Evolutionary conservation across 1,140 invertebrate species (phyloP), one percentile per base, ranked within the genome.

Genomic region (Zaprionus inermis): DNA sequence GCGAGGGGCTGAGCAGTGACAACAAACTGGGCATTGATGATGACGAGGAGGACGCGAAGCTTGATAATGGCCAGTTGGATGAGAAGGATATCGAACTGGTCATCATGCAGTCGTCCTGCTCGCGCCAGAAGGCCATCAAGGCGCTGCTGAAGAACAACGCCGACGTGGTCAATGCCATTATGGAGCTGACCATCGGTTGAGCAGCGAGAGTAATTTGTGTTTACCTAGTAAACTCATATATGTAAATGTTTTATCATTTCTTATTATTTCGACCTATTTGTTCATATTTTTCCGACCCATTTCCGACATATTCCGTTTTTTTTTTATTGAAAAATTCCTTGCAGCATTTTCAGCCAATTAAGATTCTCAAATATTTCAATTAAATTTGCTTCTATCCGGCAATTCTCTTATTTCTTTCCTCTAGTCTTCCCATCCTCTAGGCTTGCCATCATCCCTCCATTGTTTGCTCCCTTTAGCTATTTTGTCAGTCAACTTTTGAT

Each of bases 91-190:
- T 89, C 16, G 81, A 89, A 6, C 54, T 89, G 52, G 84, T 89
- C 4, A 68, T 73, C 44, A 76, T 85, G 81, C 84, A 89, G 66
- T 54, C 84, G 12, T 14, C 14, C 10, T 85, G 80, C 22, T 56
- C 85, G 1, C 85, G 84, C 57, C 44, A 59, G 1, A 74, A 57
- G 63, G 84, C 84, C 22, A 61, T 89, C 34, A 81, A 71, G 28
- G 85, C 84, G 0, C 52, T 89, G 52, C 12, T 79, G 12, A 55
- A 67, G 59, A 75, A 90, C 56, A 76, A 76, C 0, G 78, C 70
- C 46, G 84, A 89, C 46, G 78, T 89, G 24, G 85, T 89, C 54
- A 89, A 89, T 55, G 85, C 84, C 65, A 89, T 89, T 10, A 89
- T 89, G 84, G 81, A 59, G 1, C 18, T 89, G 2, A 90, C 84